Percentiles rank a stretch among this genome's conserved stretches.
phyloP scores from a whole-genome alignment of 1,140 invertebrate genomes.

The Spodoptera litura region DNA sequence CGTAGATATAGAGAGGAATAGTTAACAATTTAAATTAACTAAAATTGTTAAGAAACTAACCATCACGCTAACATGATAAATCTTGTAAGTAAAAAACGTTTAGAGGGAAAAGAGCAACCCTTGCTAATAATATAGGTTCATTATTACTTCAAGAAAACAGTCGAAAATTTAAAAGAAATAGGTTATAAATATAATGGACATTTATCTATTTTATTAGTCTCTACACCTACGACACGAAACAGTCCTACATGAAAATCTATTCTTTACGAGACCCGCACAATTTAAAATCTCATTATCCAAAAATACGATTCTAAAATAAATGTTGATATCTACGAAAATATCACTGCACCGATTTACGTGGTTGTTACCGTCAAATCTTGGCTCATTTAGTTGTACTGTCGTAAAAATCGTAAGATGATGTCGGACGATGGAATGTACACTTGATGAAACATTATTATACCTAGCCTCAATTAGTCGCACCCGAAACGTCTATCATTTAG shows the following conservation, averaged over 20 bases:
- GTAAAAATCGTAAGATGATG: constrained; percentile 4
- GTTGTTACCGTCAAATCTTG: constrained; percentile 13
- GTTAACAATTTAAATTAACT: too few species aligned
- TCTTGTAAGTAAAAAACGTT: too few species aligned
- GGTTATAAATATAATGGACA: too few species aligned
- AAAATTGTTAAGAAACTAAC: too few species aligned
- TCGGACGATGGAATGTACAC: constrained; percentile 4
- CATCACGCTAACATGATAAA: too few species aligned
- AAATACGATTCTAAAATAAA: constrained; percentile 4
- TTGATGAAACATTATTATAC: constrained; percentile 1
- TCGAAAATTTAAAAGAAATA: neutral
- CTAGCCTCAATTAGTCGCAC: constrained; percentile 2
- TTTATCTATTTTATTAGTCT: neutral
- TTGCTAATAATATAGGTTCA: too few species aligned
- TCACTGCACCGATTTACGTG: constrained; percentile 2
- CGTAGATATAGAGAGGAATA: too few species aligned
- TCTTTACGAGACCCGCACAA: neutral
- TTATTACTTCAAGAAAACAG: neutral
- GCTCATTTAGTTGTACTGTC: constrained; percentile 13
- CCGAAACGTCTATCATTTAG: neutral
- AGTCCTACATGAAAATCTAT: neutral
- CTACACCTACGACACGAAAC: neutral
- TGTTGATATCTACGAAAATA: neutral
- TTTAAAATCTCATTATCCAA: constrained; percentile 23
- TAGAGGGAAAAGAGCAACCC: too few species aligned